Conservation (phyloP, 2,113 vertebrate genomes). For the Ellobius talpinus region DNA sequence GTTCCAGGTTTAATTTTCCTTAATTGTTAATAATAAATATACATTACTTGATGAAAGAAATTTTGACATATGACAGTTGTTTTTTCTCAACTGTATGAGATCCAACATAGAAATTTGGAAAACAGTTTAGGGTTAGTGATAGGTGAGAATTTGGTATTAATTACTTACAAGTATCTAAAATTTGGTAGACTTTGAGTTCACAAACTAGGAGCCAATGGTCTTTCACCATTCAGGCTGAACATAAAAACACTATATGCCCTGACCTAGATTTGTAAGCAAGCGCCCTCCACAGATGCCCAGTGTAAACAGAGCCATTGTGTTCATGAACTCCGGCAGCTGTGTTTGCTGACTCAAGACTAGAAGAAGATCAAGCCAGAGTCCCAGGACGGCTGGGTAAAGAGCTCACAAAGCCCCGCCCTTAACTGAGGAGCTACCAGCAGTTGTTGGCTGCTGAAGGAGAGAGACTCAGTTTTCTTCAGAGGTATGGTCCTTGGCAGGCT, state of each 20-base stretch:
- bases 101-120: not conserved
- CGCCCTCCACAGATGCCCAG: constrained; percentile 1
- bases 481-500: not conserved
- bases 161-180: constrained; percentile 46
- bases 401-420: not conserved
- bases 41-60: not conserved
- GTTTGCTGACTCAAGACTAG: not conserved
- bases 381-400: not conserved
- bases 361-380: not conserved
- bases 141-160: constrained; percentile 1
- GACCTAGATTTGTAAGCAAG: constrained; percentile 30
- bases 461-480: not conserved
- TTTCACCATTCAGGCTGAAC: not conserved
- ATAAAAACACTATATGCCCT: not conserved
- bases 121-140: constrained; percentile 2
- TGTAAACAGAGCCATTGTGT: not conserved
- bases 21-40: constrained; percentile 15
- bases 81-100: constrained; percentile 51
- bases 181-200: not conserved
- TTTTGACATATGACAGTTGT: constrained; percentile 3
- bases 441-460: not conserved
- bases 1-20: constrained; percentile 36
- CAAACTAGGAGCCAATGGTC: not conserved
- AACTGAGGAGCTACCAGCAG: not conserved
- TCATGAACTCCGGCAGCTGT: not conserved